Evolutionary conservation across 2,888 invertebrate species (phyloP).

Genomic region (Stratiomys singularior): DNA sequence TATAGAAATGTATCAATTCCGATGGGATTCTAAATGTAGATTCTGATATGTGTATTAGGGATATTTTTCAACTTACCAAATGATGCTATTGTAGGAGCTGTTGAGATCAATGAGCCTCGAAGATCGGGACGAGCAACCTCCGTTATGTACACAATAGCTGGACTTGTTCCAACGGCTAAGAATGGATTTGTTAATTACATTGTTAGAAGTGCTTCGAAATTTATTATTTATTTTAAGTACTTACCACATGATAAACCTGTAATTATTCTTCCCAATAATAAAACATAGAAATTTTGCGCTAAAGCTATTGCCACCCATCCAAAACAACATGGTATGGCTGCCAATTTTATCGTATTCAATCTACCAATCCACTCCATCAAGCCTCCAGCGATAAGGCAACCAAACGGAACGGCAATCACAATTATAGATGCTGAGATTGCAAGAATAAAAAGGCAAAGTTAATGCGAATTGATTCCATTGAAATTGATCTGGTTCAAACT

Average conservation of each 20-base stretch:
- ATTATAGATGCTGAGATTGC: constrained; percentile 67
- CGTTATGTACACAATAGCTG: constrained; percentile 72
- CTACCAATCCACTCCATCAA: constrained; percentile 70
- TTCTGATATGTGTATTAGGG: no score
- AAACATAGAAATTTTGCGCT: constrained; percentile 67
- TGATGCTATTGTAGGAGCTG: constrained; percentile 70
- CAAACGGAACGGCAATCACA: constrained; percentile 69
- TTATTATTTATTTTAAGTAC: neutral
- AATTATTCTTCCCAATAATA: constrained; percentile 68
- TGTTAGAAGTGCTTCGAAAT: neutral
- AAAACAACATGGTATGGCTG: constrained; percentile 68
- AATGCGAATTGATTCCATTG: neutral
- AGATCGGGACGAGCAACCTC: constrained; percentile 71
- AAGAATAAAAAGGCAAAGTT: no score
- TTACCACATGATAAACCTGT: constrained; percentile 69
- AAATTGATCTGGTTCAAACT: constrained; percentile 46
- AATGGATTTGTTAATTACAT: constrained; percentile 12
- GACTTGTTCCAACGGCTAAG: constrained; percentile 69
- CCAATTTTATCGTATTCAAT: constrained; percentile 69
- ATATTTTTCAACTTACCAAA: no score
- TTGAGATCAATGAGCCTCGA: constrained; percentile 70
- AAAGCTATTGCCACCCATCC: constrained; percentile 71
- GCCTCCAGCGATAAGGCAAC: constrained; percentile 68
- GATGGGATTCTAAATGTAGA: no score
- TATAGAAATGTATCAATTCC: no score